phyloP scores from a whole-genome alignment of 2,113 vertebrate species.

The Mirza zaza region DNA sequence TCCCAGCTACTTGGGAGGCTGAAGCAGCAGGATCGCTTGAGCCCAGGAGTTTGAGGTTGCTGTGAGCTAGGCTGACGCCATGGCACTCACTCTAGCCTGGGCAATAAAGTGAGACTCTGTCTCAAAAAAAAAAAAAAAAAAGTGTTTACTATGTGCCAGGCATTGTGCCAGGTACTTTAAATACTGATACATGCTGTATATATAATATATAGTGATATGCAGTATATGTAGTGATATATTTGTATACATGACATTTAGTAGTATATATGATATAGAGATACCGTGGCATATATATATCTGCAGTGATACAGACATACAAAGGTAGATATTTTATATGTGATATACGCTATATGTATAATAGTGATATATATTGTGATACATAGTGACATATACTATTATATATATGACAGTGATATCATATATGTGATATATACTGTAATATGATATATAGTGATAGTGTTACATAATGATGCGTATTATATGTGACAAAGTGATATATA shows the following conservation, averaged over 20 bases:
- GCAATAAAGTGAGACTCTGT: no score
- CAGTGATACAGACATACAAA: not conserved
- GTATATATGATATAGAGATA: not conserved
- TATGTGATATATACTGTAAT: not conserved
- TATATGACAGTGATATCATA: not conserved
- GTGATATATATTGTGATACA: not conserved
- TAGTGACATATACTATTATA: not conserved
- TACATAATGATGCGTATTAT: not conserved
- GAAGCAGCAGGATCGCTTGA: no score
- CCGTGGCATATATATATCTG: not conserved
- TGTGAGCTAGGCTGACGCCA: no score
- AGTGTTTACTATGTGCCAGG: not conserved
- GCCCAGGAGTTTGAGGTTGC: no score
- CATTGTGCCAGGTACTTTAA: not conserved
- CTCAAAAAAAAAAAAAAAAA: no score
- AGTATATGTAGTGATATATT: not conserved
- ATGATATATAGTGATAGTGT: not conserved
- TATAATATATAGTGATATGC: not conserved
- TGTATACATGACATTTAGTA: not conserved
- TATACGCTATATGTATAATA: no score
- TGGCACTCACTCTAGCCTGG: no score
- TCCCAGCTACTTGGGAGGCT: no score
- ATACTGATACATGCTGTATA: not conserved
- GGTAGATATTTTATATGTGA: not conserved
- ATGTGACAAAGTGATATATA: no score